These are phyloP conservation scores for Nannospalax galili DNA, from an alignment of 2,113 vertebrate genomes.

Conservation along the genomic window DNA sequence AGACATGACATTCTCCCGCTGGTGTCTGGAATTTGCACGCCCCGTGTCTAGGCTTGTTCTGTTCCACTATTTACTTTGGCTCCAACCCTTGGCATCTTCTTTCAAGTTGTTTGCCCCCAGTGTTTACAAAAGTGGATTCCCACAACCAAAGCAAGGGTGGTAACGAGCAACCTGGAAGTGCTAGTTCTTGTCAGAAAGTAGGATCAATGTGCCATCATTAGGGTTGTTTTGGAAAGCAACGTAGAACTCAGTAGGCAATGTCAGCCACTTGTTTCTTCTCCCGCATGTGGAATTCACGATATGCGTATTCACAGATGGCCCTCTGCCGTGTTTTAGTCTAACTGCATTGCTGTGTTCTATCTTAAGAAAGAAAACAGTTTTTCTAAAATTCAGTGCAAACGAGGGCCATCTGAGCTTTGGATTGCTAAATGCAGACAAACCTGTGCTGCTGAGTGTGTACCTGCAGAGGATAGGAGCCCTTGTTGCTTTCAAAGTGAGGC, in stretches of 20 bases:
- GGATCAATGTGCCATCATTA: not conserved
- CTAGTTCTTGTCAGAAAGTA: constrained; percentile 2
- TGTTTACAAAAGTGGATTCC: constrained; percentile 68
- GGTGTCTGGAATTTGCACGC: constrained; percentile 65
- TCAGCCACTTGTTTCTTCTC: not conserved
- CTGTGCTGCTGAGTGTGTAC: not conserved
- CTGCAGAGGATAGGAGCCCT: not conserved
- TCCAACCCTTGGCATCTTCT: constrained; percentile 27
- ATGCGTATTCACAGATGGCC: not conserved
- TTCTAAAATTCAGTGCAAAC: not conserved
- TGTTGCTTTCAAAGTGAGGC: not conserved
- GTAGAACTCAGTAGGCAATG: not conserved
- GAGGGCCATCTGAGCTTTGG: not conserved
- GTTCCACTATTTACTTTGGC: constrained; percentile 76
- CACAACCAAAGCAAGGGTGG: constrained; percentile 36
- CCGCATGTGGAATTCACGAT: rapidly evolving
- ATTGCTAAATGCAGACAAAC: not conserved
- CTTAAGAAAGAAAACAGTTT: not conserved
- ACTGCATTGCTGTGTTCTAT: not conserved
- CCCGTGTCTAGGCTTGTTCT: constrained; percentile 59
- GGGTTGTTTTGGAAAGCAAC: not conserved
- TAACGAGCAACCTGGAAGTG: constrained; percentile 47
- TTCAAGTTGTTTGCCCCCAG: constrained; percentile 64
- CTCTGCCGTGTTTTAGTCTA: not conserved
- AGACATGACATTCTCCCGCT: constrained; percentile 63